Base-by-base conservation (phyloP, 1,140 invertebrate species). In the Hermetia illucens region DNA sequence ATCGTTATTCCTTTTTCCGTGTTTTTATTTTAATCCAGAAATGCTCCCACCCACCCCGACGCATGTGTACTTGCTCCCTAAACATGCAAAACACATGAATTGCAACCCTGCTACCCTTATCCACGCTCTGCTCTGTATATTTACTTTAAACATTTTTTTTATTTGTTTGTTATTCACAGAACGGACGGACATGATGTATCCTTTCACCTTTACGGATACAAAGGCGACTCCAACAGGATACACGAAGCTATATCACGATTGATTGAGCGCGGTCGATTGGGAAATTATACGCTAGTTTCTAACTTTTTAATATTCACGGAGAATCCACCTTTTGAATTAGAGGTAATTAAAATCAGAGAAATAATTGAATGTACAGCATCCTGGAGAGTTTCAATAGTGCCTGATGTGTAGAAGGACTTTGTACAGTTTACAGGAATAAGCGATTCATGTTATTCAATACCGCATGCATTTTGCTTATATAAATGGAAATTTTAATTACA, bases 171-270 rank as follows among this genome's bases (percentile, higher is more conserved):
- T 40, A 44, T 37, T 45, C 47, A 21, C 46, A 58, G 52, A 47
- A 74, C 68, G 41, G 65, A 71, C 31, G 66, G 64, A 4, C 57
- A 67, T 41, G 75, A 77, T 48, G 68, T 75, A 41, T 72, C 68
- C 34, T 74, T 77, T 45, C 68, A 75, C 51, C 72, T 78, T 46
- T 70, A 72, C 34, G 71, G 67, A 16, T 57, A 63, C 21, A 70
- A 72, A 17, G 65, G 65, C 5, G 75, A 78, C 37, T 69, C 71
- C 0, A 68, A 67, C 40, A 69, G 68, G 48, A 69, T 79, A 39
- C 65, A 70, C 29, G 69, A 74, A 31, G 66, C 70, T 38, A 61
- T 77, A 8, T 71, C 70, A 40, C 64, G 64, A 45, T 68, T 77
- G 58, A 69, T 72, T 32, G 72, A 77, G 41, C 64, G 68, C 17